Evolutionary conservation across 2,113 vertebrate genomes (phyloP).

Genomic region (Bettongia penicillata): DNA sequence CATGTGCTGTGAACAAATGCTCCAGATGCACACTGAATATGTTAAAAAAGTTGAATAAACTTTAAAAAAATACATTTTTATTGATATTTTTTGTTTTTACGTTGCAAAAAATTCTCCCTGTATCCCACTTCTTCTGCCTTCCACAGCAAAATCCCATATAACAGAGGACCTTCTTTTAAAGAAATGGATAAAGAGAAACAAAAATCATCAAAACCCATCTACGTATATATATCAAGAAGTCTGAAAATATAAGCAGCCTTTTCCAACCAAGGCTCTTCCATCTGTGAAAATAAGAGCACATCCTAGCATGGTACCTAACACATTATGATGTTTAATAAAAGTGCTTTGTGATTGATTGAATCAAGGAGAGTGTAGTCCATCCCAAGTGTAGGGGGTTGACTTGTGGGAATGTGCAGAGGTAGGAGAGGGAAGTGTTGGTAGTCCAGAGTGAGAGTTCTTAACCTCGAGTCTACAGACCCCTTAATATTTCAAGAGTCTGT

Average conservation of each 20-base stretch:
- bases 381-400: background rate
- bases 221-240: background rate
- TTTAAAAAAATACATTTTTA: background rate
- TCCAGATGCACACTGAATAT: background rate
- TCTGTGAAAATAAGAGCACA: background rate
- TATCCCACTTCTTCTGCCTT: background rate
- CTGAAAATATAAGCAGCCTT: background rate
- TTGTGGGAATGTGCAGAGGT: background rate
- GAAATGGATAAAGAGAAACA: background rate
- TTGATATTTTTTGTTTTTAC: background rate
- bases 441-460: background rate
- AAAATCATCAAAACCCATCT: background rate
- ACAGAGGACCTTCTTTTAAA: background rate
- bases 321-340: background rate
- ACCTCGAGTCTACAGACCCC: background rate
- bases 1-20: background rate
- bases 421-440: background rate
- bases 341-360: background rate
- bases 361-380: background rate
- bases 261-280: background rate
- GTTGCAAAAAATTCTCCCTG: background rate
- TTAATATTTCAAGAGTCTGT: background rate
- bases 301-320: background rate
- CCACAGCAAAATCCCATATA: background rate
- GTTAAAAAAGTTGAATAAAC: background rate